A percentile compares a stretch with the other conserved stretches of the same genome.
Evolutionary conservation across 2,113 vertebrate species (phyloP).

Genomic region (Benitochromis conjunctus): DNA sequence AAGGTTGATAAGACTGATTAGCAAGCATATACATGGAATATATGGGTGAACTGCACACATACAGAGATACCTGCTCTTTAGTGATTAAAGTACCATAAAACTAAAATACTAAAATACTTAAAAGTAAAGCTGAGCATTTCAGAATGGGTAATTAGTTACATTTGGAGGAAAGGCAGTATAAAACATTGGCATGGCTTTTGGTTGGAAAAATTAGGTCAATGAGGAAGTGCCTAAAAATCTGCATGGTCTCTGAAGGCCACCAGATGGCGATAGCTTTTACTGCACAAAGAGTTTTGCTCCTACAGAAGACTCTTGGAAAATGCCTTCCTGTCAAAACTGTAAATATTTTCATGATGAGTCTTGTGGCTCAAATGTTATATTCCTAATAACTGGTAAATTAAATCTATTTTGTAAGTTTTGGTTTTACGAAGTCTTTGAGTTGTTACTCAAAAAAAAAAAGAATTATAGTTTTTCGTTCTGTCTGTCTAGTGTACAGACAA

Average conservation of each 20-base stretch:
- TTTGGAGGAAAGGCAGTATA: not conserved
- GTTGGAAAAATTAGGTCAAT: not conserved
- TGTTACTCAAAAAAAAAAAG: not conserved
- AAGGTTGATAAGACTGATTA: not conserved
- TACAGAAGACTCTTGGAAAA: not conserved
- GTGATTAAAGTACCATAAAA: not conserved
- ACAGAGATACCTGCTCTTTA: not conserved
- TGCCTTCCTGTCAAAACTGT: too few species aligned
- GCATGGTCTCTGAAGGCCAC: not conserved
- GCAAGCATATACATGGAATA: accelerated
- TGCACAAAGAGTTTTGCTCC: not conserved
- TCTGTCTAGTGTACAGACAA: accelerated
- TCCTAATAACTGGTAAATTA: not conserved
- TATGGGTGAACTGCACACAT: not conserved
- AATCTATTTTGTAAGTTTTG: not conserved
- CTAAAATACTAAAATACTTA: not conserved
- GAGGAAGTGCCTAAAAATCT: not conserved
- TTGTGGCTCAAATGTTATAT: not conserved
- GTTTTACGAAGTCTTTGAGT: not conserved
- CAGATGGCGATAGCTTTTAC: not conserved
- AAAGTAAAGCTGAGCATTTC: not conserved
- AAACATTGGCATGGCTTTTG: too few species aligned
- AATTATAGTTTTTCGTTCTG: not conserved
- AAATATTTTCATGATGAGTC: not conserved
- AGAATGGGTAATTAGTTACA: not conserved